Base-by-base conservation (phyloP, 2,797 vertebrate species). In the Chelon auratus region DNA sequence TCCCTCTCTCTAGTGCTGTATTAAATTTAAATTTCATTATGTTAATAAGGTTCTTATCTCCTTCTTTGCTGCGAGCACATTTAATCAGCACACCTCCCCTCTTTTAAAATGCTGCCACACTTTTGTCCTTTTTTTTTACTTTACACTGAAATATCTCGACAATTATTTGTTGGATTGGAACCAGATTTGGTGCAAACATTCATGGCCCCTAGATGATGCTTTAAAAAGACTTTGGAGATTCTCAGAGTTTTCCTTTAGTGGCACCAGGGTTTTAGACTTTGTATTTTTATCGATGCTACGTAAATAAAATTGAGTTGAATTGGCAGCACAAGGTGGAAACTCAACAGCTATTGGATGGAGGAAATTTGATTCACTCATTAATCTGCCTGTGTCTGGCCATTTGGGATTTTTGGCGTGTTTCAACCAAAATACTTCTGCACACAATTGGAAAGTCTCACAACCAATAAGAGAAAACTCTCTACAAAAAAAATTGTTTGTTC, bases 21-120 rank as follows among this genome's bases (percentile, higher is more conserved):
- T 71, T 51, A 33, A 47, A 69, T 80, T 78, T 74, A 68, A 48
- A 84, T 78, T 72, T 58, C 51, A 24, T 77, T 70, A 58, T 77
- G 60, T 30, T 71, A 62, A 82, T 67, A n/a, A 20, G 37, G 30
- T 40, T 75, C 26, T 59, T 69, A 36, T 71, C 47, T 51, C 70
- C 13, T 59, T 42, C 63, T 57, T 53, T 4, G 9, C 40, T 40
- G 50, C 48, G 26, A 72, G 40, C 2, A 59, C 59, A 22, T 74
- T 65, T 71, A 50, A 75, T 72, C 37, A 39, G 9, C 36, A 50
- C 13, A 15, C 42, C 42, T 70, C 75, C 33, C 42, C 42, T 70
- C 75, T 33, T 78, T 60, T 66, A 22, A 20, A 45, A 43, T 47
- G 17, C 42, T 17, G 42, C 15, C 5, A 7, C 17, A 43, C 42